Conservation (phyloP, 2,888 invertebrate species). For the Drosophila limbata region DNA sequence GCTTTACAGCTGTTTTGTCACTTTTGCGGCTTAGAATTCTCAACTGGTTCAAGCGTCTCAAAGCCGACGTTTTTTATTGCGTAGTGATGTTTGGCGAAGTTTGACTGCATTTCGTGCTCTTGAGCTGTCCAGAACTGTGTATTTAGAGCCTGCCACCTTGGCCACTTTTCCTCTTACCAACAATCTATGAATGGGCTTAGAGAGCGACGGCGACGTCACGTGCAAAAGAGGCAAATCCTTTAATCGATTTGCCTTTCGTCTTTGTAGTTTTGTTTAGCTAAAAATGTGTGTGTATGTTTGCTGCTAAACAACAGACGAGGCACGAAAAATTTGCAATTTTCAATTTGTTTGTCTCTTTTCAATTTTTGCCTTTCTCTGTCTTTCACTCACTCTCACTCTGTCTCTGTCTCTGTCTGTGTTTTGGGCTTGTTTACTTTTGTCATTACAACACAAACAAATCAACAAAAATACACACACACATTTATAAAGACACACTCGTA, state of each 20-base stretch:
- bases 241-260: conserved; percentile 70
- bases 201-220: conserved; percentile 48
- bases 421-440: conserved; percentile 52
- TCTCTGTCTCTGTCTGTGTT: conserved; percentile 4
- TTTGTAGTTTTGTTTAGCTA: conserved; percentile 45
- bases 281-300: conserved; percentile 48
- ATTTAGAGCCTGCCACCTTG: too few relatives aligned
- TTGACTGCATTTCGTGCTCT: too few relatives aligned
- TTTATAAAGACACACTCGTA: conserved; percentile 29
- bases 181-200: not conserved
- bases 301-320: conserved; percentile 53
- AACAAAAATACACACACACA: conserved; percentile 31
- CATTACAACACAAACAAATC: conserved; percentile 48
- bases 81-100: too few relatives aligned
- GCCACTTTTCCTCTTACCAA: not conserved
- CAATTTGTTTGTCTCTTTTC: conserved; percentile 49
- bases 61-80: too few relatives aligned
- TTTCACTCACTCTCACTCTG: not conserved
- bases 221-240: conserved; percentile 63
- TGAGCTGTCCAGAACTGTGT: too few relatives aligned
- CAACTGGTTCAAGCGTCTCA: too few relatives aligned
- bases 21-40: too few relatives aligned
- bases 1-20: too few relatives aligned
- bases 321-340: conserved; percentile 25
- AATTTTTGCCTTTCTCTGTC: not conserved